These are phyloP conservation scores for Nymphalis urticae DNA, from an alignment of 2,888 invertebrate genomes.

Conservation along the genomic window DNA sequence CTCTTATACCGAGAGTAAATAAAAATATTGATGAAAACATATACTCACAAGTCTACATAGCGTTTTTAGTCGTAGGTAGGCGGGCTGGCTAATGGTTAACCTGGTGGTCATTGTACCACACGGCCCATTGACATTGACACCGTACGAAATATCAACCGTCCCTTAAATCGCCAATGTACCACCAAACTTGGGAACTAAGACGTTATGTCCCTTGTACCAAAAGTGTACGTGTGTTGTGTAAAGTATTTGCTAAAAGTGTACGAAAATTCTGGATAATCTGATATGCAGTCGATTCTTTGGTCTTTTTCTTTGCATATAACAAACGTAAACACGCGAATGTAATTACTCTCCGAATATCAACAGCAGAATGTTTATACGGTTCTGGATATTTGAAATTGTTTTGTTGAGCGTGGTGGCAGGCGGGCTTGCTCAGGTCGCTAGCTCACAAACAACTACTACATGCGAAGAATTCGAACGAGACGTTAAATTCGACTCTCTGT, in stretches of 20 bases:
- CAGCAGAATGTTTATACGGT: constrained; percentile 61
- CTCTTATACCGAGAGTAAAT: no score
- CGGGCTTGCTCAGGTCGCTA: constrained; percentile 29
- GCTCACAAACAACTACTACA: constrained; percentile 49
- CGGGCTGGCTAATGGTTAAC: no score
- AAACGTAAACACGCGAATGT: constrained; percentile 49
- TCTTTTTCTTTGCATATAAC: constrained; percentile 48
- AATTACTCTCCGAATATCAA: constrained; percentile 53
- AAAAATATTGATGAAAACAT: no score
- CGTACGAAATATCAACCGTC: no score
- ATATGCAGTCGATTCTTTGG: constrained; percentile 48
- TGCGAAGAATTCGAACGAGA: constrained; percentile 66
- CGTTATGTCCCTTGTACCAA: no score
- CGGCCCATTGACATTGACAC: no score
- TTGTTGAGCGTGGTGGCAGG: constrained; percentile 46
- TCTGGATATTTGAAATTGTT: constrained; percentile 58
- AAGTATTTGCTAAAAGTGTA: background rate
- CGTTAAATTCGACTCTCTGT: constrained; percentile 59
- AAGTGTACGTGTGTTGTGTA: no score
- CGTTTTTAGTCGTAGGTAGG: no score
- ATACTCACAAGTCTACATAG: no score
- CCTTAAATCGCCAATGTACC: no score
- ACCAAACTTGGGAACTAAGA: no score
- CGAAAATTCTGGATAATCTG: constrained; percentile 6
- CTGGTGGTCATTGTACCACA: no score